Evolutionary conservation across 2,113 vertebrate genomes (phyloP).

Genomic region (Archocentrus centrarchus): DNA sequence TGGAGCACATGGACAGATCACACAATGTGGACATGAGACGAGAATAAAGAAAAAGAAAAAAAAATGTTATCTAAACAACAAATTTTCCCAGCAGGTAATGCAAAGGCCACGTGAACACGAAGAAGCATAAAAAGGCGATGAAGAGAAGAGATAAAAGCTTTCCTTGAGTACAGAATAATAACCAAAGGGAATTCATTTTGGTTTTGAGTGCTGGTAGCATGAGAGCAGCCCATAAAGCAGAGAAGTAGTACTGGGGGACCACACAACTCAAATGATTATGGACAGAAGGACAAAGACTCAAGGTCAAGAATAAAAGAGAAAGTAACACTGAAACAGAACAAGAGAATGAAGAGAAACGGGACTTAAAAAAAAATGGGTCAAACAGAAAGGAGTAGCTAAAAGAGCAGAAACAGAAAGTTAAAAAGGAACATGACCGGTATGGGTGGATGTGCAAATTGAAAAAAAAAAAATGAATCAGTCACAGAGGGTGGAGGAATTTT

Average conservation of each 20-base stretch:
- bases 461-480: not conserved
- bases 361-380: not conserved
- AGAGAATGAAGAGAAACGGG: not conserved
- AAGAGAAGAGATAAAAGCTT: conserved; percentile 22
- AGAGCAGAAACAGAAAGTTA: conserved; percentile 12
- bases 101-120: not conserved
- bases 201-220: conserved; percentile 13
- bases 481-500: not conserved
- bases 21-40: not conserved
- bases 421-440: not conserved
- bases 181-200: conserved; percentile 42
- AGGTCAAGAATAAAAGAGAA: conserved; percentile 13
- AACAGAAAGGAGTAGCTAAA: not conserved
- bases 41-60: conserved; percentile 22
- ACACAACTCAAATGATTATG: conserved; percentile 15
- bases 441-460: not conserved
- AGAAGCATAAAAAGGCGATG: conserved; percentile 10
- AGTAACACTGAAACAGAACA: not conserved
- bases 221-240: conserved; percentile 9
- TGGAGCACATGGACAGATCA: conserved; percentile 9
- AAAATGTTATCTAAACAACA: not conserved
- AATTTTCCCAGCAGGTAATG: not conserved
- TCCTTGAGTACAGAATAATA: conserved; percentile 31
- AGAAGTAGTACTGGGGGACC: conserved; percentile 13
- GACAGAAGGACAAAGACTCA: conserved; percentile 21